A percentile compares a stretch with the other conserved stretches of the same genome.
Conservation (phyloP, 2,888 invertebrate species). For the Megaustenia siamemsis region DNA sequence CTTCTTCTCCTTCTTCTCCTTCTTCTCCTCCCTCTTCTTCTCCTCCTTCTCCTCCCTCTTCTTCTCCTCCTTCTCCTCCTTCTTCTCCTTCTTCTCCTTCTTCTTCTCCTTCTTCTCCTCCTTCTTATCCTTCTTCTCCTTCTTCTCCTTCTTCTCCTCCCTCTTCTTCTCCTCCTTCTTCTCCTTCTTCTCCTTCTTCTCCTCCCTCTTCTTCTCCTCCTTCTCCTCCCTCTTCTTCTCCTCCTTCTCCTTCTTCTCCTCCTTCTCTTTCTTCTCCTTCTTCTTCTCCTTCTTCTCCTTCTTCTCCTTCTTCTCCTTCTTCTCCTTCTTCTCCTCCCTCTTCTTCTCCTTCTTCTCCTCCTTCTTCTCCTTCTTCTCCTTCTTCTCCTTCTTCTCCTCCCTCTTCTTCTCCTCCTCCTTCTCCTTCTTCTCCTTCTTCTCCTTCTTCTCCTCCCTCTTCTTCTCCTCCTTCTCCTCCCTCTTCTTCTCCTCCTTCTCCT, state of each 20-base stretch:
- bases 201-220: not conserved
- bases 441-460: not conserved
- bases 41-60: not conserved
- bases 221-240: not conserved
- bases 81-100: not conserved
- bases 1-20: too few relatives aligned
- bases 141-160: not conserved
- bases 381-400: not conserved
- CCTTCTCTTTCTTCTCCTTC: not conserved
- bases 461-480: not conserved
- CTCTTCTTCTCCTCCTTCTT: not conserved
- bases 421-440: not conserved
- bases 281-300: not conserved
- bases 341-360: not conserved
- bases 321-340: not conserved
- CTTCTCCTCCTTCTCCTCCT: not conserved
- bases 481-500: not conserved
- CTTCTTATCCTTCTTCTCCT: not conserved
- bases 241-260: not conserved
- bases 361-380: not conserved
- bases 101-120: conserved; percentile 1
- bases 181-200: not conserved
- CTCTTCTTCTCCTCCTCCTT: not conserved
- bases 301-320: not conserved
- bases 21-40: too few relatives aligned